Conservation (phyloP, 2,113 vertebrate genomes). For the Embiotoca jacksoni region DNA sequence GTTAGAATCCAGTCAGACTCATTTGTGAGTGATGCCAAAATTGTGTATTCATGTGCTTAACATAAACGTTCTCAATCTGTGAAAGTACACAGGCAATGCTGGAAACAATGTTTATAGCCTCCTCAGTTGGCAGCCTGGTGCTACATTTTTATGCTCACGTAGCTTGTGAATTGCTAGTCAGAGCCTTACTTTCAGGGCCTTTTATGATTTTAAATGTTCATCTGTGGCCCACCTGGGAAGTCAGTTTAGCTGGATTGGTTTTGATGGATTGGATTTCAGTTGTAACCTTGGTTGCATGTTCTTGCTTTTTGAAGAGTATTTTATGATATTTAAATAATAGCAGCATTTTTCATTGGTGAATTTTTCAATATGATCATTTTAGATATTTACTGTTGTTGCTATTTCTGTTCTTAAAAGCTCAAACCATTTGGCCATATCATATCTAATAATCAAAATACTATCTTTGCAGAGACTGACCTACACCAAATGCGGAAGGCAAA, state of each 20-base stretch:
- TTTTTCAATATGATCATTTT: conserved; percentile 14
- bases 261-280: conserved; percentile 54
- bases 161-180: not conserved
- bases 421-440: not conserved
- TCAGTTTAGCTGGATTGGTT: conserved; percentile 41
- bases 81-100: not conserved
- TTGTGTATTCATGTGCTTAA: conserved; percentile 15
- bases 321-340: conserved; percentile 39
- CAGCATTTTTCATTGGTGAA: not conserved
- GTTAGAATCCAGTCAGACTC: conserved; percentile 18
- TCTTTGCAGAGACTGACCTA: not conserved
- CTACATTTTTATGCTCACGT: conserved; percentile 12
- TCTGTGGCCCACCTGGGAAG: conserved; percentile 30
- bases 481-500: not conserved
- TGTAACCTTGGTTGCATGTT: conserved; percentile 24
- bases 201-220: conserved; percentile 48
- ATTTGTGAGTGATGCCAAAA: conserved; percentile 25
- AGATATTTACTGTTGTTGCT: not conserved
- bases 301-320: conserved; percentile 37
- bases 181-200: conserved; percentile 8
- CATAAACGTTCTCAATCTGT: conserved; percentile 11
- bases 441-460: not conserved
- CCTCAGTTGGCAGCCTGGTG: not conserved
- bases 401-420: not conserved
- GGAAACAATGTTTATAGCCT: too few relatives aligned